Evolutionary conservation across 2,797 vertebrate genomes (phyloP).

Genomic region (Pseudopleuronectes americanus): DNA sequence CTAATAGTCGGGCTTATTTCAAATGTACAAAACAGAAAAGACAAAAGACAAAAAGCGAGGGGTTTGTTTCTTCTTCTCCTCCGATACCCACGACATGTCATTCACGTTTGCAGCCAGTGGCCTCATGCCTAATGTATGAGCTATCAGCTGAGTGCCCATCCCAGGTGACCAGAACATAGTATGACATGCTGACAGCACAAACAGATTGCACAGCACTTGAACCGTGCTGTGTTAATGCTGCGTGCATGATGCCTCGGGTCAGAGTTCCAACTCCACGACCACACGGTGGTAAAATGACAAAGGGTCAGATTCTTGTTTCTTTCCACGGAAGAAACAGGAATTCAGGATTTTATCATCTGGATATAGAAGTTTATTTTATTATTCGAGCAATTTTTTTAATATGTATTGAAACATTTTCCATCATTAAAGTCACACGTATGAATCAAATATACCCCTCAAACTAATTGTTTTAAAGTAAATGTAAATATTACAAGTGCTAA

Average conservation of each 20-base stretch:
- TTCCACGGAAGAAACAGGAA: too few species aligned
- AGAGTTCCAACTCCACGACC: slow-evolving; percentile 16
- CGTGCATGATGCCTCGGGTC: slow-evolving; percentile 30
- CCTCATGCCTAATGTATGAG: slow-evolving; percentile 59
- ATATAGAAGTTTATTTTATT: too few species aligned
- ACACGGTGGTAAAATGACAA: neutral
- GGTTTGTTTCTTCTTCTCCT: slow-evolving; percentile 8
- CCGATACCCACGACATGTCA: slow-evolving; percentile 16
- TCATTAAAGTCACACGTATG: neutral
- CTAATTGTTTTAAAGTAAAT: too few species aligned
- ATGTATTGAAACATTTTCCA: too few species aligned
- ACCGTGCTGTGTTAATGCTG: slow-evolving; percentile 22
- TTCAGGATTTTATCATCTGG: too few species aligned
- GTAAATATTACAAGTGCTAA: too few species aligned
- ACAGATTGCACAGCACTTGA: slow-evolving; percentile 45
- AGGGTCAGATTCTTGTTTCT: neutral
- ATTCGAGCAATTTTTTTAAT: too few species aligned
- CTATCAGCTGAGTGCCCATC: slow-evolving; percentile 52
- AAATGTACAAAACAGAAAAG: neutral
- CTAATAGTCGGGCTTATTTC: slow-evolving; percentile 4
- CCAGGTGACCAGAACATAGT: slow-evolving; percentile 39
- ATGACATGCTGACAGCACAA: slow-evolving; percentile 43
- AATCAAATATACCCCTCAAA: neutral
- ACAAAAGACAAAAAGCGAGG: slow-evolving; percentile 6
- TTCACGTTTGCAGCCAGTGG: slow-evolving; percentile 24